Base-by-base conservation (phyloP, 2,888 invertebrate species). In the Cheilosia soror region DNA sequence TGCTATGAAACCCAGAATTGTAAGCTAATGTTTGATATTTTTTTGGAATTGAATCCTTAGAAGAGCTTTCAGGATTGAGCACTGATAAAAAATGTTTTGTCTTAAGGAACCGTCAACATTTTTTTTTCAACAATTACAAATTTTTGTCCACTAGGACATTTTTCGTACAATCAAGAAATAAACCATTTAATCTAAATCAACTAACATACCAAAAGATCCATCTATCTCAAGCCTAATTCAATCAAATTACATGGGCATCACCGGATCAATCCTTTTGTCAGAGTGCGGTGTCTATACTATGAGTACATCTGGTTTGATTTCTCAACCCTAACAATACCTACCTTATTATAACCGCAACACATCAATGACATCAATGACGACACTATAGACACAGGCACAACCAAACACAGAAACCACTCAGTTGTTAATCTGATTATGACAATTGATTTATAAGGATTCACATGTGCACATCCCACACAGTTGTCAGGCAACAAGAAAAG, bases 371-470 rank as follows among this genome's bases (percentile, higher is more conserved):
- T 79, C 73, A 76, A 65, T 76, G 47, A 31, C 20, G 37, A 40
- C 13, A 75, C 33, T 20, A 33, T 5, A n/a, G 13, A 20, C 47
- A 13, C 49, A 57, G 15, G 51, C 7, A 63, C 7, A 63, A 76
- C 60, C 53, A 40, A 68, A 75, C 53, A 47, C 51, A 62, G 65
- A 79, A 84, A 79, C 75, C 81, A 81, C 63, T 81, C 85, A 72
- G 57, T 77, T 85, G 85, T 81, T 85, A 81, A 85, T 80, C 81
- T 81, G 85, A 85, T 85, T 85, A 85, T 85, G 71, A 77, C 80
- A 76, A 85, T 85, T 85, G 85, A 80, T 85, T 85, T 80, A 80
- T 72, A 76, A 68, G 80, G 85, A 80, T 77, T 85, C 85, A 72
- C 85, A 78, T 69, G 68, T 58, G 33, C 60, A 40, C 60, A 65